Base-by-base conservation (phyloP, 2,888 invertebrate genomes). In the Polyommatus icarus region DNA sequence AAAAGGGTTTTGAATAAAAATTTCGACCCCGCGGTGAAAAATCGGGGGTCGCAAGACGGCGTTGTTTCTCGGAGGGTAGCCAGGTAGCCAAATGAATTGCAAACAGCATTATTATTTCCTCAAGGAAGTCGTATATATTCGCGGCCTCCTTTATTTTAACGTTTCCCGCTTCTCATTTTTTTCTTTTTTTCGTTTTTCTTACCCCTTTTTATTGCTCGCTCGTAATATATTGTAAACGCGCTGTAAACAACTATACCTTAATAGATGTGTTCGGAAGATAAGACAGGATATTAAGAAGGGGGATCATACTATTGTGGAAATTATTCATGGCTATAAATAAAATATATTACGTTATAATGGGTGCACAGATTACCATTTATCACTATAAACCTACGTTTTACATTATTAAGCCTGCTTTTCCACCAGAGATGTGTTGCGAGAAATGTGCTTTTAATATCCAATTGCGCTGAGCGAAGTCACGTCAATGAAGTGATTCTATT, bases 51-150 rank as follows among this genome's bases (percentile, higher is more conserved):
- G 80, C 85, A 89, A 87, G 85, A 89, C 87, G 85, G 87, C 89
- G 91, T 92, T 93, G 94, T 93, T 93, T 92, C 90, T 85, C 87
- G 87, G 87, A 85, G 91, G 91, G 92, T 91, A 89, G 89, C 90
- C 93, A 93, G 93, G 94, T 94, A 93, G 88, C 86, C 92, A 94
- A 94, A 94, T 94, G 94, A 94, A 94, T 94, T 94, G 94, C 93
- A 94, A 94, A 94, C 94, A 94, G 93, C 91, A 93, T 94, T 94
- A 94, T 94, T 94, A 94, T 94, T 94, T 93, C 94, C 93, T 93
- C 85, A 84, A 91, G 94, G 94, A 94, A 94, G 94, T 93, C 94
- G 91, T 94, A 94, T 92, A 94, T 94, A 94, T 94, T 91, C 91
- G 88, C 84, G 87, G 87, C 87, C 89, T 92, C 89, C 88, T 93